Base-by-base conservation (phyloP, 2,113 vertebrate species). In the Larimichthys polyactis region DNA sequence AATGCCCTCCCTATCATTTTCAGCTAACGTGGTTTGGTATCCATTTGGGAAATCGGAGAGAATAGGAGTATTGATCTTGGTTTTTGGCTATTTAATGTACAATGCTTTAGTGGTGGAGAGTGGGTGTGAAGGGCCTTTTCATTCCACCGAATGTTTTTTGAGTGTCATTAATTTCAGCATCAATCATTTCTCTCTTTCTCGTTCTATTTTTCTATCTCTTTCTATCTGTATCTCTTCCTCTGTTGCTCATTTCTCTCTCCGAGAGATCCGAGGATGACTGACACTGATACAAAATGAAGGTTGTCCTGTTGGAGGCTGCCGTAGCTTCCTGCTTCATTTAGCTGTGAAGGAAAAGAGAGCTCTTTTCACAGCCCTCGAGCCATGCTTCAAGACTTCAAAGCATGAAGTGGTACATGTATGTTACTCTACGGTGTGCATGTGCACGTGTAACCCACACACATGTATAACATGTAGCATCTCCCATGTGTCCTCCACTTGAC, bases 21-120 rank as follows among this genome's bases (percentile, higher is more conserved):
- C 60, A 75, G 68, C 82, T 81, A 86, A 90, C 68, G 4, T 87
- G 88, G 75, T 90, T 87, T 89, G 82, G 82, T 82, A 90, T 79
- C 83, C 87, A 81, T 81, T 90, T 70, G 65, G 87, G 89, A 64
- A 90, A 90, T 92, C 78, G 78, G 66, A 82, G 55, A 75, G 65
- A 87, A 87, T 73, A 43, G 59, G 55, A 84, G 79, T 91, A 90
- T 92, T 81, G 90, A 92, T 92, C 83, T 64, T 44, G 57, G 20
- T 83, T 79, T 83, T 79, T 58, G n/a, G 67, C 40, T 29, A 75
- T 77, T 85, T 75, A 75, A 90, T 81, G 68, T 66, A 71, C 63
- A 11, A 16, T 84, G 75, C 57, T 74, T 29, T 66, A 49, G 70
- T 72, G 80, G 49, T 77, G 46, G 58, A 68, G 67, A 86, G 85